These are phyloP conservation scores for Capreolus pygargus DNA, from an alignment of 2,113 vertebrate genomes.

Conservation along the genomic window DNA sequence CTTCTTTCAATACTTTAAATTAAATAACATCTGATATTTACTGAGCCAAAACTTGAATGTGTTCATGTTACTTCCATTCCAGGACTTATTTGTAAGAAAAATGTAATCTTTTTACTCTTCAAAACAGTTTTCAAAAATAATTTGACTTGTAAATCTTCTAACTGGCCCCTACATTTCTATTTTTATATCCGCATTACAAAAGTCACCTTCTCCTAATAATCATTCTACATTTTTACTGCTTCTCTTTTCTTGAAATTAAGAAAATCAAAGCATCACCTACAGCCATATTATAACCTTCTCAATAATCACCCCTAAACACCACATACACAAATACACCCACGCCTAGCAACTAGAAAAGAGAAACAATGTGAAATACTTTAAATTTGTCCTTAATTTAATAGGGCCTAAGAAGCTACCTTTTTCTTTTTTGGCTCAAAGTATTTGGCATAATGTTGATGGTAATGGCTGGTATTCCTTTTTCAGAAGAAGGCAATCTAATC, in stretches of 20 bases:
- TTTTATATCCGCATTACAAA: background rate
- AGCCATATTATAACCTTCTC: background rate
- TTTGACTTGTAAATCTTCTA: background rate
- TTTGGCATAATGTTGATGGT: constrained; percentile 39
- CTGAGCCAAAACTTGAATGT: background rate
- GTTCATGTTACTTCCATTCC: background rate
- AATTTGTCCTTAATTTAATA: constrained; percentile 1
- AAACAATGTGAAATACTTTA: constrained; percentile 14
- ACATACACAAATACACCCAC: background rate
- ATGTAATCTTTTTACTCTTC: background rate
- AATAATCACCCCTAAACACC: background rate
- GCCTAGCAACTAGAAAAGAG: background rate
- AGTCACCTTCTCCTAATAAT: background rate
- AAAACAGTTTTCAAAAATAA: constrained; percentile 25
- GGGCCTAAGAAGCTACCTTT: background rate
- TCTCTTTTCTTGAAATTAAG: constrained; percentile 44
- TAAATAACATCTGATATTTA: background rate
- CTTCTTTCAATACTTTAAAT: constrained; percentile 27
- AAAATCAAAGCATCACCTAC: background rate
- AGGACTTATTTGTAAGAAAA: background rate
- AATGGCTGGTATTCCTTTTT: background rate
- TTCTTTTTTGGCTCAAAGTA: background rate
- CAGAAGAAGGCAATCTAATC: background rate
- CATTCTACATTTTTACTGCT: background rate
- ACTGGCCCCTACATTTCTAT: background rate